Conservation (phyloP, 2,113 vertebrate species). For the Calyptomena viridis region DNA sequence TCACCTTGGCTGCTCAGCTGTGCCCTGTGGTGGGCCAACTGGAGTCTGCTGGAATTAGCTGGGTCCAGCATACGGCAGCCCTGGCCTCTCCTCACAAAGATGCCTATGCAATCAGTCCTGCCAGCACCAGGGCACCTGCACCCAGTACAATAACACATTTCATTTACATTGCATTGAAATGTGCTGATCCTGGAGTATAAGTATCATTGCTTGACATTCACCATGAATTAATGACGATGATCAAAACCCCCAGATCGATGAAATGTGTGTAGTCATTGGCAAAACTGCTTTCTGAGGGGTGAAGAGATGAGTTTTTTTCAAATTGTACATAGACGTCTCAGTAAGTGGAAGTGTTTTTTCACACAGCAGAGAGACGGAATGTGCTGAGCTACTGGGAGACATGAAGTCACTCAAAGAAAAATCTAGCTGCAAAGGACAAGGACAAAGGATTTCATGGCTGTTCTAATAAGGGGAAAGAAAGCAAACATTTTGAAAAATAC, state of each 20-base stretch:
- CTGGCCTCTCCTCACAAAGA: too few relatives aligned
- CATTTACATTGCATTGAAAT: background rate
- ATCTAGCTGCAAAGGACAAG: background rate
- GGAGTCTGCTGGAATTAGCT: background rate
- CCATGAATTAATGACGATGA: background rate
- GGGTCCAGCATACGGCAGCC: rapidly evolving
- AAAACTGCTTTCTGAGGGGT: background rate
- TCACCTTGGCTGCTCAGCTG: rapidly evolving
- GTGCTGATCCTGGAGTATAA: background rate
- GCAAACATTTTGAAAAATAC: background rate
- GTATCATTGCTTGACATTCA: background rate
- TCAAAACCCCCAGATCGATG: rapidly evolving
- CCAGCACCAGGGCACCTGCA: background rate
- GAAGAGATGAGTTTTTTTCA: background rate
- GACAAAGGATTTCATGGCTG: background rate
- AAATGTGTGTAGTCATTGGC: background rate
- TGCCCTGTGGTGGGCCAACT: rapidly evolving
- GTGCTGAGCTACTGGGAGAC: background rate
- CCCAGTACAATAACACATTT: background rate
- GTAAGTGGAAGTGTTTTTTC: background rate
- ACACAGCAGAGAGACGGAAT: background rate
- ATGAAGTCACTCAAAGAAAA: background rate
- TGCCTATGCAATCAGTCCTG: background rate
- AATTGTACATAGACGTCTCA: rapidly evolving
- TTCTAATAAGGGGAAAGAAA: background rate